Evolutionary conservation across 1,140 invertebrate species (phyloP).

Genomic region (Frieseomelitta varia): DNA sequence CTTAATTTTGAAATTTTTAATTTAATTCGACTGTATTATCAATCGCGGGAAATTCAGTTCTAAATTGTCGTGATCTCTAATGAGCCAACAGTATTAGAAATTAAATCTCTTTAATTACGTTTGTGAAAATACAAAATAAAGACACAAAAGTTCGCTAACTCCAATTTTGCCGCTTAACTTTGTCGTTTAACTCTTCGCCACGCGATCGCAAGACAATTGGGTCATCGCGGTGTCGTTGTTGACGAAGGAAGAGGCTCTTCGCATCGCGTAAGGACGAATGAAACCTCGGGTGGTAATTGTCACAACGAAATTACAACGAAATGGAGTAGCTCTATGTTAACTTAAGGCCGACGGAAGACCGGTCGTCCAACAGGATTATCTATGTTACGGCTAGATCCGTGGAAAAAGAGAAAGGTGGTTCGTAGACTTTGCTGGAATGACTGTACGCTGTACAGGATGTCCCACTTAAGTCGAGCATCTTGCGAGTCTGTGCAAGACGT

Average conservation of each 20-base stretch:
- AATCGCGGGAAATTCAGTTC: too few relatives aligned
- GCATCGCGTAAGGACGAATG: neutral
- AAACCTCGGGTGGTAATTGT: neutral
- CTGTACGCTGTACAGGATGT: neutral
- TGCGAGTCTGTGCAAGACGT: neutral
- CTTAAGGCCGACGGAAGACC: neutral
- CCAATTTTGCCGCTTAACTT: neutral
- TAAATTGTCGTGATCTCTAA: too few relatives aligned
- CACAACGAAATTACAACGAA: constrained; percentile 2
- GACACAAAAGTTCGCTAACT: neutral
- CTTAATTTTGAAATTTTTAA: too few relatives aligned
- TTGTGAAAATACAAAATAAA: neutral
- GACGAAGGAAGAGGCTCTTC: neutral
- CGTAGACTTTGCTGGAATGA: neutral
- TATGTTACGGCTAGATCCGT: neutral
- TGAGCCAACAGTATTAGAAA: too few relatives aligned
- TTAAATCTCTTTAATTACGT: neutral
- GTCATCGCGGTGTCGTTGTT: neutral
- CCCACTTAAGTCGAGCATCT: constrained; percentile 13
- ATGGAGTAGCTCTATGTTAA: neutral
- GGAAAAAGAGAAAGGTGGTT: constrained; percentile 33
- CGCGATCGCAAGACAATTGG: neutral
- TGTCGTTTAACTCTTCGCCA: neutral
- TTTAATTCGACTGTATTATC: too few relatives aligned
- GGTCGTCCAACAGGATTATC: constrained; percentile 11